A percentile compares a stretch with the other conserved stretches of the same genome.
phyloP scores from a whole-genome alignment of 2,888 invertebrate genomes.

The Lottia gigantea region DNA sequence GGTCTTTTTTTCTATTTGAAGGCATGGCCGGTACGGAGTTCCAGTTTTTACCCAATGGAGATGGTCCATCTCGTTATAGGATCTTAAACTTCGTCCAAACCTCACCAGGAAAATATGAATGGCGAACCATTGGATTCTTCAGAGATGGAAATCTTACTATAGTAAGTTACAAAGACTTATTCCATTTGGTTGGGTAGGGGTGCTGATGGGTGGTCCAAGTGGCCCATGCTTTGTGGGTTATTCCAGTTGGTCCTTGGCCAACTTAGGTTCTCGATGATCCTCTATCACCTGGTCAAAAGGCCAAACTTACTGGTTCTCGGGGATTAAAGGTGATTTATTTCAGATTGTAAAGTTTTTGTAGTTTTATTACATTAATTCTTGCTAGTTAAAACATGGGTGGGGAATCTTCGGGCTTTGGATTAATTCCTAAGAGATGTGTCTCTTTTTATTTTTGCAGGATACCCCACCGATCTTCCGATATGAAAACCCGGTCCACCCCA shows the following conservation, averaged over 20 bases:
- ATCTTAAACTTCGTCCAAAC: slow-evolving; percentile 90
- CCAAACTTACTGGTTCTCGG: too few relatives aligned
- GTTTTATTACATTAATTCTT: too few relatives aligned
- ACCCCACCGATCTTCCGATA: slow-evolving; percentile 84
- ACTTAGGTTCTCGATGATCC: too few relatives aligned
- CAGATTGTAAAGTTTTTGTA: too few relatives aligned
- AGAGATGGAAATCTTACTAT: slow-evolving; percentile 48
- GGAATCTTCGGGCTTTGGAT: too few relatives aligned
- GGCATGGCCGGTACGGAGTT: slow-evolving; percentile 91
- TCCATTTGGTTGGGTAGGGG: background rate
- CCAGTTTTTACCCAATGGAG: slow-evolving; percentile 83
- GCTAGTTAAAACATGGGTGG: too few relatives aligned
- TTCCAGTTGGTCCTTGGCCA: too few relatives aligned
- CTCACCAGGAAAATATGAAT: slow-evolving; percentile 47
- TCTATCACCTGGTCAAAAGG: too few relatives aligned
- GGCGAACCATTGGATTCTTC: slow-evolving; percentile 64
- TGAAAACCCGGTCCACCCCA: slow-evolving; percentile 82
- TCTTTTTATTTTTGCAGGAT: slow-evolving; percentile 37
- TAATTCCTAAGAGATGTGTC: too few relatives aligned
- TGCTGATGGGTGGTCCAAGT: too few relatives aligned
- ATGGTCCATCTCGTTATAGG: slow-evolving; percentile 94
- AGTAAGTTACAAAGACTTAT: slow-evolving; percentile 33
- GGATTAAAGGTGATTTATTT: too few relatives aligned
- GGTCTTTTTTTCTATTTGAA: slow-evolving; percentile 67
- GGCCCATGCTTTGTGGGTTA: too few relatives aligned